These are phyloP conservation scores for Bostrychus sinensis DNA, from an alignment of 2,113 vertebrate species.

Conservation along the genomic window DNA sequence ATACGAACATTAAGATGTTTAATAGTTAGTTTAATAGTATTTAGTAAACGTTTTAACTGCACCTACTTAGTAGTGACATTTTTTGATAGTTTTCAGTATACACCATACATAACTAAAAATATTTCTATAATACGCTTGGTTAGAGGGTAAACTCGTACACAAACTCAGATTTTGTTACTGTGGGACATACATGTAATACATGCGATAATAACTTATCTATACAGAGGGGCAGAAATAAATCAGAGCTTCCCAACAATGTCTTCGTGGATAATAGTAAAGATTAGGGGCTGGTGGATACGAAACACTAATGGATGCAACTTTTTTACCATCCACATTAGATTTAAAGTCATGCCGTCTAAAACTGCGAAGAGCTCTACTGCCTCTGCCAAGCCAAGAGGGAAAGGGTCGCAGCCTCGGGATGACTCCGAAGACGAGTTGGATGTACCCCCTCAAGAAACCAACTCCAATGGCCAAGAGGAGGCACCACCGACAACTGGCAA, in stretches of 20 bases:
- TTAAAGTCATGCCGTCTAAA: slow-evolving; percentile 83
- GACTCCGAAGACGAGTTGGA: slow-evolving; percentile 80
- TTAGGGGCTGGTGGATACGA: slow-evolving; percentile 64
- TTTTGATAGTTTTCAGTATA: not conserved
- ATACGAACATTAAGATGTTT: not conserved
- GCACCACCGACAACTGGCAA: slow-evolving; percentile 77
- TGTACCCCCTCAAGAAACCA: slow-evolving; percentile 75
- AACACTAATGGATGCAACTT: slow-evolving; percentile 59
- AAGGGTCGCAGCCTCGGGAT: slow-evolving; percentile 79
- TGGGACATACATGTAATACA: not conserved
- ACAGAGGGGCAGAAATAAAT: slow-evolving; percentile 53
- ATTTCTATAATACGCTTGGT: not conserved
- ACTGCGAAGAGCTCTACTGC: slow-evolving; percentile 82
- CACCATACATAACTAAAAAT: not conserved
- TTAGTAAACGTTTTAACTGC: not conserved
- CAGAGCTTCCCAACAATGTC: slow-evolving; percentile 57
- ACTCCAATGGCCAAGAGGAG: slow-evolving; percentile 71
- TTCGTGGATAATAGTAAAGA: slow-evolving; percentile 55
- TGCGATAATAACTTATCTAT: not conserved
- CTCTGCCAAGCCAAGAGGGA: slow-evolving; percentile 74
- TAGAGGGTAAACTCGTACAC: not conserved
- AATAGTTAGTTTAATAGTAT: not conserved
- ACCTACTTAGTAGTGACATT: not conserved
- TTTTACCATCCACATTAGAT: slow-evolving; percentile 65
- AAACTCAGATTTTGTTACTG: not conserved